Conservation (phyloP, 1,140 invertebrate species). For the Chlorops oryzae region DNA sequence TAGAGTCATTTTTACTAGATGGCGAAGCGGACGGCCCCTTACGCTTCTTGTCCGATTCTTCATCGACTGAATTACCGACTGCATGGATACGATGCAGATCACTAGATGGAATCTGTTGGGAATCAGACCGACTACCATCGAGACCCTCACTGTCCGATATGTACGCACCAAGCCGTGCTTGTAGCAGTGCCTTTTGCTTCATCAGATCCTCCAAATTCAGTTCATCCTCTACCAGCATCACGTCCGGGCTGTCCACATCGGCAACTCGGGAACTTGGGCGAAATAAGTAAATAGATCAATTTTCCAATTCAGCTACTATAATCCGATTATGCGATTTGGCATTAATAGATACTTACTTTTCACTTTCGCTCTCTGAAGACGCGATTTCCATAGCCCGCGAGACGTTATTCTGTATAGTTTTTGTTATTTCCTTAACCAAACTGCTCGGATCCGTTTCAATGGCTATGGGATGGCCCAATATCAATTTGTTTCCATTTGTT, state of each 20-base stretch:
- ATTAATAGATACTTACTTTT: constrained; percentile 36
- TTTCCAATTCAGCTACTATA: background rate
- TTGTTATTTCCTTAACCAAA: constrained; percentile 39
- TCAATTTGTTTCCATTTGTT: constrained; percentile 41
- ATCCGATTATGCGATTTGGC: background rate
- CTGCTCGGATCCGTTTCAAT: constrained; percentile 40
- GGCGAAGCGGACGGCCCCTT: constrained; percentile 31
- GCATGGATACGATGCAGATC: too few species aligned
- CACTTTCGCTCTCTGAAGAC: constrained; percentile 64
- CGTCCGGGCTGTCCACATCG: constrained; percentile 69
- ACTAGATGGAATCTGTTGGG: too few species aligned
- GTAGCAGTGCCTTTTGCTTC: constrained; percentile 73
- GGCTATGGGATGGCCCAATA: constrained; percentile 23
- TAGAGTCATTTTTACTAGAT: constrained; percentile 45
- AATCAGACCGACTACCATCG: constrained; percentile 24
- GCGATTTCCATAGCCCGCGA: constrained; percentile 53
- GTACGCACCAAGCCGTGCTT: constrained; percentile 58
- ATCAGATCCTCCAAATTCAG: constrained; percentile 82
- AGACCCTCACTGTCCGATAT: constrained; percentile 50
- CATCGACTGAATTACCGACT: too few species aligned
- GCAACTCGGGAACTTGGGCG: background rate
- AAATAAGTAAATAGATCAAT: background rate
- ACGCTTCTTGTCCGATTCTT: constrained; percentile 18
- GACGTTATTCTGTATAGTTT: constrained; percentile 42
- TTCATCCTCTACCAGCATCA: constrained; percentile 74